Percentiles rank a stretch among this genome's conserved stretches.
Conservation (phyloP, 2,888 invertebrate species). For the Acanthosepion lycidas region DNA sequence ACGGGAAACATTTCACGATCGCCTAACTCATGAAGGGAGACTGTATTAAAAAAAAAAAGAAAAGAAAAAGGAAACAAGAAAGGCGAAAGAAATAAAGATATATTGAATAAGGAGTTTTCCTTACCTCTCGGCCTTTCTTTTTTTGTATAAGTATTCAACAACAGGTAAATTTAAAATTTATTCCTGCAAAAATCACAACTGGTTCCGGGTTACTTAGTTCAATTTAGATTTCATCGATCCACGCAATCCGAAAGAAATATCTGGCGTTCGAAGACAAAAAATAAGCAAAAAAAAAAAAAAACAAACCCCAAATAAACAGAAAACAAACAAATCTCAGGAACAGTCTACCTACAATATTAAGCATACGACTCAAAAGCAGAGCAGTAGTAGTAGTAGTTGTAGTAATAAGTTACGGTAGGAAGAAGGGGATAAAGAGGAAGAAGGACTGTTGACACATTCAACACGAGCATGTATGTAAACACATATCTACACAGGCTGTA, state of each 20-base stretch:
- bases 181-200: background rate
- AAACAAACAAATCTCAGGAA: background rate
- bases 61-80: no score
- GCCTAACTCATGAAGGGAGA: no score
- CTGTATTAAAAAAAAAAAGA: no score
- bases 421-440: background rate
- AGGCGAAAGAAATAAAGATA: no score
- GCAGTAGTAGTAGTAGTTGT: background rate
- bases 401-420: background rate
- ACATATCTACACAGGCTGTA: background rate
- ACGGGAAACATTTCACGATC: no score
- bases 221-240: background rate
- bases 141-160: background rate
- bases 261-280: no score
- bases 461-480: background rate
- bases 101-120: no score
- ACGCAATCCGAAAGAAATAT: background rate
- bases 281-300: background rate
- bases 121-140: no score
- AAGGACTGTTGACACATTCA: background rate
- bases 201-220: background rate
- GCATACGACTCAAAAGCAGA: background rate
- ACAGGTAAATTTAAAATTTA: background rate
- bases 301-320: no score
- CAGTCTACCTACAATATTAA: background rate